Percentiles rank a stretch among this genome's conserved stretches.
These are phyloP conservation scores for Hemichromis elongatus DNA, from an alignment of 2,113 vertebrate genomes.

Conservation along the genomic window DNA sequence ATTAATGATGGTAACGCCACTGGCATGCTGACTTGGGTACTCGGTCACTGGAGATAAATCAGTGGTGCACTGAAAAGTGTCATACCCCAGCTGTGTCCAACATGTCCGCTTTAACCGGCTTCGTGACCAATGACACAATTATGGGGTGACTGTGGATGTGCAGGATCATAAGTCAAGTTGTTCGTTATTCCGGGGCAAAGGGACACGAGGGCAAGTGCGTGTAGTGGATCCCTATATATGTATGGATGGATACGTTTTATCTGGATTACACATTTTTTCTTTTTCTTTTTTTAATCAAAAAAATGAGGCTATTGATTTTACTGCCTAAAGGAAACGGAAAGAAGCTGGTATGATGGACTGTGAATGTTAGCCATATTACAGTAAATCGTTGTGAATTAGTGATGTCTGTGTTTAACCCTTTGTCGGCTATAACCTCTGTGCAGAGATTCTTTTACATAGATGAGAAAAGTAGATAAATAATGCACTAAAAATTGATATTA, in stretches of 20 bases:
- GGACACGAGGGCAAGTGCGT: background rate
- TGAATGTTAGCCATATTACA: background rate
- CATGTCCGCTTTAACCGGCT: constrained; percentile 43
- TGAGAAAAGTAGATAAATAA: background rate
- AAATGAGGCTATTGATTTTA: background rate
- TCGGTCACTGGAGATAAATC: constrained; percentile 66
- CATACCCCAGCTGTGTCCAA: constrained; percentile 57
- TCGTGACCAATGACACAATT: constrained; percentile 35
- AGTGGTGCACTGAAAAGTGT: constrained; percentile 19
- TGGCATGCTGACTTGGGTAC: constrained; percentile 48
- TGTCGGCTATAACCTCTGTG: background rate
- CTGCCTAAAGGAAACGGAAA: background rate
- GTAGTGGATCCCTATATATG: background rate
- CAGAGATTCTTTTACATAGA: background rate
- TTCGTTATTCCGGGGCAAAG: background rate
- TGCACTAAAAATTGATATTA: too few relatives aligned
- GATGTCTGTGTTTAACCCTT: background rate
- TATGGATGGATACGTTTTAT: background rate
- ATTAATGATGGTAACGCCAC: constrained; percentile 65
- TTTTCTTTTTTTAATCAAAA: background rate
- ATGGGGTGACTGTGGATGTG: background rate
- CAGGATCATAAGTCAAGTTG: constrained; percentile 24
- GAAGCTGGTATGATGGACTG: background rate
- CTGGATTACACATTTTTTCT: background rate
- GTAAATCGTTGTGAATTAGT: background rate